Evolutionary conservation across 1,140 invertebrate genomes (phyloP), one percentile per base, ranked within the genome.

Genomic region (Drosophila setifemur): DNA sequence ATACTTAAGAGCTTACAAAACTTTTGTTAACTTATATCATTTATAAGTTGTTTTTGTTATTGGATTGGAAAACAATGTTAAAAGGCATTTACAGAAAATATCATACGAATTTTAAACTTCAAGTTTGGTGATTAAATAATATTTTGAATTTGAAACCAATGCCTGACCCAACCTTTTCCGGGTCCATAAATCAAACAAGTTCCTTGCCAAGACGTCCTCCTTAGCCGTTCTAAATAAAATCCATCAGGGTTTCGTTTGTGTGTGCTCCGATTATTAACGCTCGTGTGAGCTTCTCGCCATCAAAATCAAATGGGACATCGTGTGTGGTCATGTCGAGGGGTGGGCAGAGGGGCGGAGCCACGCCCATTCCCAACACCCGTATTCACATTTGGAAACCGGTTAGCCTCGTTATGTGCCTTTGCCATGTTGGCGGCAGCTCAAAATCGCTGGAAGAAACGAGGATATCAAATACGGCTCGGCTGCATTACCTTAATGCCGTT

Each of bases 231-330:
- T 4, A 21, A 6, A 44, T 44, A 44, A 23, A 14, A 43, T 25
- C 11, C 40, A 43, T 11, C 42, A 6, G 21, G 48, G 42, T 18
- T 39, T 29, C 42, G 16, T 39, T 21, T 47, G 55, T 50, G 57
- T 47, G 31, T 60, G 49, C 26, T 39, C 25, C 39, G 45, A 72
- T 72, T 72, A 72, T 72, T 72, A 63, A 71, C 69, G 69, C 69
- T 72, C 69, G 69, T 72, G 69, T 72, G 69, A 47, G 54, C 68
- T 72, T 71, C 42, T 73, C 69, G 68, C 68, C 69, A 71, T 72
- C 67, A 72, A 72, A 71, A 71, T 72, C 67, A 70, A 70, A 70
- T 70, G 69, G 69, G 54, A 71, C 55, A 70, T 64, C 55, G 55
- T 58, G 67, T 70, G 67, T 70, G 66, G 67, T 70, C 67, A 70